A percentile compares a stretch with the other conserved stretches of the same genome.
Evolutionary conservation across 2,888 invertebrate species (phyloP).

Genomic region (Drosophila lutescens): DNA sequence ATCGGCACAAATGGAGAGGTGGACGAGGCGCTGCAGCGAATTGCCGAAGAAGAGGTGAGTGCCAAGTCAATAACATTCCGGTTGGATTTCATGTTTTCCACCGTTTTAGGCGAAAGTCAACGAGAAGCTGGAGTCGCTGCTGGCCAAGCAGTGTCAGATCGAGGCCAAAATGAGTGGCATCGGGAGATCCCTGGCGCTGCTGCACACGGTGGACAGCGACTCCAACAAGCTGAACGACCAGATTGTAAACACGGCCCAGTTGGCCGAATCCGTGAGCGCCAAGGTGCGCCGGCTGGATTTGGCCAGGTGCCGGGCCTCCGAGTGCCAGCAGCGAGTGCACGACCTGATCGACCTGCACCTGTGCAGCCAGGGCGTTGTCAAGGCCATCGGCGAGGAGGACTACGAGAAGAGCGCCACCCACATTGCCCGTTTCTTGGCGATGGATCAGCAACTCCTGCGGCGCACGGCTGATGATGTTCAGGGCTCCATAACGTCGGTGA

Average conservation of each 20-base stretch:
- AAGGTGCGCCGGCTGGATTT: constrained; percentile 97
- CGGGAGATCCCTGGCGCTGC: constrained; percentile 91
- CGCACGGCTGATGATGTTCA: constrained; percentile 91
- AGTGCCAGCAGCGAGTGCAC: constrained; percentile 96
- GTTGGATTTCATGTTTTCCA: not conserved
- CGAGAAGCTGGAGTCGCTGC: constrained; percentile 88
- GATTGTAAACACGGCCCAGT: constrained; percentile 93
- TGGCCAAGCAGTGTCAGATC: constrained; percentile 90
- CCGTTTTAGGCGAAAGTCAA: constrained; percentile 87
- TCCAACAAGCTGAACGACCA: constrained; percentile 92
- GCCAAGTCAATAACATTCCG: constrained; percentile 7
- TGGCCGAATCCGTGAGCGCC: constrained; percentile 97
- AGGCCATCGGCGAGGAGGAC: constrained; percentile 96
- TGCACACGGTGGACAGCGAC: constrained; percentile 91
- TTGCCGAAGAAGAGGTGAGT: constrained; percentile 74
- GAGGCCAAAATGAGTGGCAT: constrained; percentile 92
- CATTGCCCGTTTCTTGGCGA: constrained; percentile 95
- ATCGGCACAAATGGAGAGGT: constrained; percentile 86
- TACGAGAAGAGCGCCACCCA: constrained; percentile 98
- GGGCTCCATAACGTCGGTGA: constrained; percentile 85
- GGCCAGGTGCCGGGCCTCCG: constrained; percentile 94
- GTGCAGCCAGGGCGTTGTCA: constrained; percentile 98
- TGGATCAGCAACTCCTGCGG: constrained; percentile 93
- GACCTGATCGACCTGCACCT: constrained; percentile 97
- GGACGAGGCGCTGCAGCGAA: constrained; percentile 72